These are phyloP conservation scores for Cygnus atratus DNA, from an alignment of 2,113 vertebrate genomes.

Conservation along the genomic window DNA sequence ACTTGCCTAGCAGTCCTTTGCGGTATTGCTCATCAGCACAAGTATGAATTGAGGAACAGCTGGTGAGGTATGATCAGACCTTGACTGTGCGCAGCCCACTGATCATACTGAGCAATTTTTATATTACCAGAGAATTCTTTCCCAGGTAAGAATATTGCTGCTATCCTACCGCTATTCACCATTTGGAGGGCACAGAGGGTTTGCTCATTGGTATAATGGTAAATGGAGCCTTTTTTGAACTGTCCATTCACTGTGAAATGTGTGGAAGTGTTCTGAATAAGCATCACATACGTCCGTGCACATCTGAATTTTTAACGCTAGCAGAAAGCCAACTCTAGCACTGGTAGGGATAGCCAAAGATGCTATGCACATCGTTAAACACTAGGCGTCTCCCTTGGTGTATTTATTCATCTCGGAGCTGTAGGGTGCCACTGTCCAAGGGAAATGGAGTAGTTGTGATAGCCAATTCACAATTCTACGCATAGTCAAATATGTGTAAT, in stretches of 20 bases:
- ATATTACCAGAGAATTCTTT: background rate
- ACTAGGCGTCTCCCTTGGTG: slow-evolving; percentile 41
- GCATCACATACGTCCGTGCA: accelerated
- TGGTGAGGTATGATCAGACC: background rate
- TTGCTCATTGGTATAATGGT: background rate
- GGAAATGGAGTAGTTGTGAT: background rate
- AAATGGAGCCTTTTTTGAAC: background rate
- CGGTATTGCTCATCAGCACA: background rate
- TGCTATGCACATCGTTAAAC: background rate
- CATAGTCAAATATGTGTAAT: accelerated
- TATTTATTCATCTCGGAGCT: background rate
- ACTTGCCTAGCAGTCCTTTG: background rate
- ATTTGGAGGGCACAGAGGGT: background rate
- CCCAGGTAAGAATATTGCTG: background rate
- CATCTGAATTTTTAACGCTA: accelerated
- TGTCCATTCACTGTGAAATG: background rate
- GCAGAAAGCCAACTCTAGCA: background rate
- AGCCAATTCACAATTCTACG: background rate
- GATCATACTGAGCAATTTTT: background rate
- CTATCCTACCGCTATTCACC: background rate
- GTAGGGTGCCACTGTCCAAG: background rate
- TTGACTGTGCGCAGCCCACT: background rate
- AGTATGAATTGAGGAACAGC: background rate
- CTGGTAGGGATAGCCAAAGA: background rate
- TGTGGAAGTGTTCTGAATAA: background rate